Percentiles rank a stretch among this genome's conserved stretches.
Evolutionary conservation across 2,113 vertebrate genomes (phyloP).

Genomic region (Eretmochelys imbricata): DNA sequence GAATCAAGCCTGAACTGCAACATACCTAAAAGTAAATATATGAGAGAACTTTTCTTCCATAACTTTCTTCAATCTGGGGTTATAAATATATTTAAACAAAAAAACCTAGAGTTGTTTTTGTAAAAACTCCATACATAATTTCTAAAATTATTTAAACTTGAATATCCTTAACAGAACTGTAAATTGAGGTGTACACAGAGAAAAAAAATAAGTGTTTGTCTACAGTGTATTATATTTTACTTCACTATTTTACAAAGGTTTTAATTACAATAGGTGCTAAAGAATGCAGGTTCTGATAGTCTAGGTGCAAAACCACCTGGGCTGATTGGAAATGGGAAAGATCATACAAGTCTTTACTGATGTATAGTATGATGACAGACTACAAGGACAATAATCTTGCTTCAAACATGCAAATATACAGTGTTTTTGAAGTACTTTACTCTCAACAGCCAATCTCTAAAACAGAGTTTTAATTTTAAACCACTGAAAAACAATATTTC

Average conservation of each 20-base stretch:
- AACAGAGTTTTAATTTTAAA: constrained; percentile 65
- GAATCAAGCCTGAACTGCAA: constrained; percentile 40
- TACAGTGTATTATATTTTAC: not conserved
- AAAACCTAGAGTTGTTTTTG: not conserved
- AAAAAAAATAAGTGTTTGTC: not conserved
- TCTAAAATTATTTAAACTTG: constrained; percentile 43
- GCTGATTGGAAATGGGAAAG: constrained; percentile 28
- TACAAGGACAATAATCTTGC: constrained; percentile 47
- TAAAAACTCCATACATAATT: constrained; percentile 37
- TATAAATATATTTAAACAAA: constrained; percentile 21
- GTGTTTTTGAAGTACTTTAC: constrained; percentile 42
- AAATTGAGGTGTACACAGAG: constrained; percentile 29
- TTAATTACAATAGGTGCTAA: constrained; percentile 38
- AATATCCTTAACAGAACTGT: constrained; percentile 31
- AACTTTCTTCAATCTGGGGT: not conserved
- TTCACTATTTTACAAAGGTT: constrained; percentile 9
- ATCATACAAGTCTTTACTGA: constrained; percentile 2
- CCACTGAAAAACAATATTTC: constrained; percentile 48
- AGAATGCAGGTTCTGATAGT: constrained; percentile 13
- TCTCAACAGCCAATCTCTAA: constrained; percentile 27
- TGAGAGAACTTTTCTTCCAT: not conserved
- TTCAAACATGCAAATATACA: constrained; percentile 51
- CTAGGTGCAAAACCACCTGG: constrained; percentile 22
- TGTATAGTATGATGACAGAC: constrained; percentile 57
- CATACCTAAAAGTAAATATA: constrained; percentile 25